A percentile compares a stretch with the other conserved stretches of the same genome.
These are phyloP conservation scores for Recurvirostra avosetta DNA, from an alignment of 2,113 vertebrate genomes.

Conservation along the genomic window DNA sequence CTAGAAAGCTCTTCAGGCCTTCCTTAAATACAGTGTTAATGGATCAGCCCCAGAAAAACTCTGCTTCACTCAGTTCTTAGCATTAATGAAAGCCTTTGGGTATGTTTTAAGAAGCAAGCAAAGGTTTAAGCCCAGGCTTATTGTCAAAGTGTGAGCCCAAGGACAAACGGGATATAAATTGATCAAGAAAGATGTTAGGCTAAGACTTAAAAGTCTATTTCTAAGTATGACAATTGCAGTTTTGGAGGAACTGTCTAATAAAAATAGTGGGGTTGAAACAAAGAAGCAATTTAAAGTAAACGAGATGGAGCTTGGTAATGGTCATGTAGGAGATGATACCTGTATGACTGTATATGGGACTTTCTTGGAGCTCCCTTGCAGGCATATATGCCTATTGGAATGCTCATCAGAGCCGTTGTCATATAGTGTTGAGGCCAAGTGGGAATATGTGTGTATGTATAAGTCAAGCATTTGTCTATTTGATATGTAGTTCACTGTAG, in stretches of 20 bases:
- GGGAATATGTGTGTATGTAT: neutral
- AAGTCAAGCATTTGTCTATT: neutral
- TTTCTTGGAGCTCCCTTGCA: neutral
- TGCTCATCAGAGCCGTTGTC: neutral
- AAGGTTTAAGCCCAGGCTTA: neutral
- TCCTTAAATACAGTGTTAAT: neutral
- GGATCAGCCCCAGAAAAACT: neutral
- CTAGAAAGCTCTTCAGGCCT: neutral
- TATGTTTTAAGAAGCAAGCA: neutral
- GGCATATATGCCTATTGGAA: neutral
- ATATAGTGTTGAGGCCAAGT: neutral
- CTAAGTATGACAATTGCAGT: neutral
- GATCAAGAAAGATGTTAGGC: neutral
- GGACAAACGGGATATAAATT: neutral
- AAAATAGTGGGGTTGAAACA: neutral
- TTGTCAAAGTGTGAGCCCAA: neutral
- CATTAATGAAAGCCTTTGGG: neutral
- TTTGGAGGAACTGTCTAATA: neutral
- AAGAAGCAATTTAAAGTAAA: neutral
- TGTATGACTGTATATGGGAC: neutral
- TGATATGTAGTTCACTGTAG: neutral
- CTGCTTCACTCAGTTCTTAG: neutral
- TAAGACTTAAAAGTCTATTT: neutral
- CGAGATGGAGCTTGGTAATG: neutral
- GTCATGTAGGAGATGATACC: neutral